Evolutionary conservation across 2,797 vertebrate species (phyloP).

Genomic region (Pitangus sulphuratus): DNA sequence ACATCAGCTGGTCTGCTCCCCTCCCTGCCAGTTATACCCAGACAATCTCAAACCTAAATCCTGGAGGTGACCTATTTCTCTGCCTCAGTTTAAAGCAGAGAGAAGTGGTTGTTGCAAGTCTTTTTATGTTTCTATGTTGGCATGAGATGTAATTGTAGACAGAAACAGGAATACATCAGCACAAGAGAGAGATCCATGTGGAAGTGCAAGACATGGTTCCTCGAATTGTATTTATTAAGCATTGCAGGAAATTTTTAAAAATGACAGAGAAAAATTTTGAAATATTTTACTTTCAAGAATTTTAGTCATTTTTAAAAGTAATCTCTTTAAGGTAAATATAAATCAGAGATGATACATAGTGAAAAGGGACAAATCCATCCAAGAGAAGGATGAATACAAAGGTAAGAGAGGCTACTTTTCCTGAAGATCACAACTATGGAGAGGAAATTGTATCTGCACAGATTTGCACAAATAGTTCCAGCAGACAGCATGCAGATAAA

Average conservation of each 20-base stretch:
- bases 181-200: background rate
- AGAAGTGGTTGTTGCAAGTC: background rate
- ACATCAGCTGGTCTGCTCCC: background rate
- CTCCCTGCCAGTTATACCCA: background rate
- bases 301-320: background rate
- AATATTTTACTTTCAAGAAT: background rate
- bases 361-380: background rate
- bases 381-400: background rate
- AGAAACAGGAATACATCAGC: background rate
- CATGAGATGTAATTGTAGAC: background rate
- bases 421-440: background rate
- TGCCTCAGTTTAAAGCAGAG: background rate
- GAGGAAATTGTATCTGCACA: background rate
- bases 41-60: background rate
- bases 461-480: background rate
- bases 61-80: background rate
- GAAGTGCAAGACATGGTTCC: background rate
- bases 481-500: background rate
- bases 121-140: background rate
- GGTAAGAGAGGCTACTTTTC: background rate
- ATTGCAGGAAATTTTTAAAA: background rate
- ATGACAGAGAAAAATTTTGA: background rate
- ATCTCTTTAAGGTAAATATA: background rate
- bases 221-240: background rate
- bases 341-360: accelerated